These are phyloP conservation scores for Oasisia sp. DNA, from an alignment of 2,888 invertebrate species.

Conservation along the genomic window DNA sequence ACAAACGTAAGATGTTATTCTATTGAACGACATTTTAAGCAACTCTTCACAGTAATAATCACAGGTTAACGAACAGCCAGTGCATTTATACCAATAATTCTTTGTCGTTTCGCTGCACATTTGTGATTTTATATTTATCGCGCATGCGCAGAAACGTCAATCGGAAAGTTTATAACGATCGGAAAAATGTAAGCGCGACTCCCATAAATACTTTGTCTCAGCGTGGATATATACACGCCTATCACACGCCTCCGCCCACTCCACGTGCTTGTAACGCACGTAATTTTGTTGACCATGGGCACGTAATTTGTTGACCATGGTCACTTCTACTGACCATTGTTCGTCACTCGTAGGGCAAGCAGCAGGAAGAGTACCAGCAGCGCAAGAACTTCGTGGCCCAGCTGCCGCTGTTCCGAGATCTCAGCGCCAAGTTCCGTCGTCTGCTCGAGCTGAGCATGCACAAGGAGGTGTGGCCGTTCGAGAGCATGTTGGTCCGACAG, in stretches of 20 bases:
- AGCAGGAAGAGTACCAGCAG: constrained; percentile 56
- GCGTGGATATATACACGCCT: too few species aligned
- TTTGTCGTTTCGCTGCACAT: too few species aligned
- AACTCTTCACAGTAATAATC: too few species aligned
- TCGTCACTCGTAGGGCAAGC: constrained; percentile 46
- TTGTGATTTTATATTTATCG: too few species aligned
- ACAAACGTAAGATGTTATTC: too few species aligned
- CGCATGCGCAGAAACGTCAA: too few species aligned
- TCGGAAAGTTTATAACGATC: too few species aligned
- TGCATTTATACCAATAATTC: too few species aligned
- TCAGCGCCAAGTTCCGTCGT: constrained; percentile 54
- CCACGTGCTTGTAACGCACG: not conserved
- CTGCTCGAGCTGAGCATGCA: constrained; percentile 59
- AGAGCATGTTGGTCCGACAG: constrained; percentile 53
- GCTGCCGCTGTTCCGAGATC: constrained; percentile 51
- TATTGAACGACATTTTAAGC: too few species aligned
- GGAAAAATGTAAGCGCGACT: too few species aligned
- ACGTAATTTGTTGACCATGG: not conserved
- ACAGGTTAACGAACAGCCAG: too few species aligned
- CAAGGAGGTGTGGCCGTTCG: constrained; percentile 54
- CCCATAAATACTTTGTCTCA: too few species aligned
- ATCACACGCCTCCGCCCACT: not conserved
- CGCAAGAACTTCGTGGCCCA: constrained; percentile 51
- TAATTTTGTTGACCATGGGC: not conserved
- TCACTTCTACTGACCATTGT: not conserved